phyloP scores from a whole-genome alignment of 1,140 invertebrate genomes.

The Hesperophylax magnus region DNA sequence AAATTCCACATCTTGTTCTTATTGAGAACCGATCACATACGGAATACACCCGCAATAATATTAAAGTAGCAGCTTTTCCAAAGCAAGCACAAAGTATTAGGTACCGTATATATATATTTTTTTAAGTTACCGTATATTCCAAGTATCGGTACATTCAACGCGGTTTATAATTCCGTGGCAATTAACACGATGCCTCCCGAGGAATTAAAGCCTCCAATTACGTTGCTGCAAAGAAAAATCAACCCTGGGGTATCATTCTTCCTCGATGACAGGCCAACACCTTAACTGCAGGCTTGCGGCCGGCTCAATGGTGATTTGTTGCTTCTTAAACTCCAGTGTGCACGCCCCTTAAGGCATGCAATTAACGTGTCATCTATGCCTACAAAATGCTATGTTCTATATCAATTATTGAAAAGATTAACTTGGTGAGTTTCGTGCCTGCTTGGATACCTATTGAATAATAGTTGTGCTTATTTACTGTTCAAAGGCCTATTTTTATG shows the following conservation, averaged over 20 bases:
- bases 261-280: neutral
- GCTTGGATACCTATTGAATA: no score
- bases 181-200: conserved; percentile 6
- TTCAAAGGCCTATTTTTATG: no score
- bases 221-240: neutral
- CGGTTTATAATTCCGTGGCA: neutral
- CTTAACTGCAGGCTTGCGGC: conserved; percentile 11
- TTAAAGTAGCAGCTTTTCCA: no score
- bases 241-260: neutral
- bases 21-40: no score
- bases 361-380: conserved; percentile 9
- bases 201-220: conserved; percentile 10
- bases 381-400: neutral
- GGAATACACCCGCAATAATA: no score
- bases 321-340: neutral
- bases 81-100: no score
- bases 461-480: no score
- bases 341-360: neutral
- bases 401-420: neutral
- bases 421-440: no score
- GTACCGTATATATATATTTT: no score
- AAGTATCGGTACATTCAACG: no score
- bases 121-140: no score
- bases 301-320: neutral
- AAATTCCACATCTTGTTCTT: no score